Conservation (phyloP, 2,113 vertebrate genomes). For the Colius striatus region DNA sequence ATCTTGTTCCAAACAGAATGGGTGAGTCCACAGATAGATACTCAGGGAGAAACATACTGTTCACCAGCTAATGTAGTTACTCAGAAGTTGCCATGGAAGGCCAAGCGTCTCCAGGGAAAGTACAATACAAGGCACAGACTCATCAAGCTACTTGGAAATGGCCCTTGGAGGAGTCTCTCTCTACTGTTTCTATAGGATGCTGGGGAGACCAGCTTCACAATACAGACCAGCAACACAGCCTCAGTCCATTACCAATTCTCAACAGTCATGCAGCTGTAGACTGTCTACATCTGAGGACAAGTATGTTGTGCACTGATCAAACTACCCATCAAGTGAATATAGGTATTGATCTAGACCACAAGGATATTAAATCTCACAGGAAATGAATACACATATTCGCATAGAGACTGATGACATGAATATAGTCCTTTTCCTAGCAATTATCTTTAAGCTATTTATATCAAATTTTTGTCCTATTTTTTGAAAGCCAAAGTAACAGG, state of each 20-base stretch:
- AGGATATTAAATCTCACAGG: neutral
- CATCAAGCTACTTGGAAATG: neutral
- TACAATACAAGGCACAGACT: neutral
- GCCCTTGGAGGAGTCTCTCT: neutral
- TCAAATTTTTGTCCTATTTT: neutral
- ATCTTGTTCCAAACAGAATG: neutral
- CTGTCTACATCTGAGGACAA: neutral
- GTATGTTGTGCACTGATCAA: neutral
- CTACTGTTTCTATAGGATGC: neutral
- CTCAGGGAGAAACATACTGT: neutral
- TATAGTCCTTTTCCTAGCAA: neutral
- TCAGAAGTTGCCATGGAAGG: neutral
- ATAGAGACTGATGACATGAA: rapidly evolving
- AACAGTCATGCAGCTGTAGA: neutral
- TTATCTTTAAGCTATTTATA: neutral
- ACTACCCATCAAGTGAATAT: neutral
- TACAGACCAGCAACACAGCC: neutral
- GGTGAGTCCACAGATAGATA: neutral
- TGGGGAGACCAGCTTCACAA: neutral
- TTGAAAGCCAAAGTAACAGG: neutral
- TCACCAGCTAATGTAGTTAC: neutral
- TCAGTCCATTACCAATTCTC: neutral
- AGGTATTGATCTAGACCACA: neutral
- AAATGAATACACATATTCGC: neutral
- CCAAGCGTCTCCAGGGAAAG: neutral